Percentiles rank a stretch among this genome's conserved stretches.
Evolutionary conservation across 2,113 vertebrate genomes (phyloP).

Genomic region (Tonatia bakeri): DNA sequence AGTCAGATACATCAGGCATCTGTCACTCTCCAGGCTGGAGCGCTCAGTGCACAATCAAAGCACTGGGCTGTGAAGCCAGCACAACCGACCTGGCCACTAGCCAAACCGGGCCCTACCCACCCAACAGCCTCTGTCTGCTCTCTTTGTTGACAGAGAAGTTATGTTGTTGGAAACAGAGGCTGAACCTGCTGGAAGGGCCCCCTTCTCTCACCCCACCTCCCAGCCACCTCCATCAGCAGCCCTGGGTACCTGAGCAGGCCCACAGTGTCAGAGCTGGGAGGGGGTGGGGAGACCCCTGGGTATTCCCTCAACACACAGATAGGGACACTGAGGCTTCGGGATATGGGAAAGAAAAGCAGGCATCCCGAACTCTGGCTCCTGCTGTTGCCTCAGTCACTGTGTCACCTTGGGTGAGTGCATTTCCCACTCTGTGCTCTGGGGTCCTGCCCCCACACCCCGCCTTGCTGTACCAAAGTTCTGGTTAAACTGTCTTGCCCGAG

Average conservation of each 20-base stretch:
- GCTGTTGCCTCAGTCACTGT: not conserved
- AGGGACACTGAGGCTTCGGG: not conserved
- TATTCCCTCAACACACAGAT: not conserved
- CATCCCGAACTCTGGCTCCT: not conserved
- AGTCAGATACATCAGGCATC: not conserved
- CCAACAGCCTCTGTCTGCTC: not conserved
- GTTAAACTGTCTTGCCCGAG: not conserved
- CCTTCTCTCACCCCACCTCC: not conserved
- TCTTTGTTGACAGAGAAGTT: not conserved
- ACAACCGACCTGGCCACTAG: not conserved
- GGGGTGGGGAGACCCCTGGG: not conserved
- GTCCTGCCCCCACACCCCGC: not conserved
- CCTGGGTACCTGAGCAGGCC: not conserved
- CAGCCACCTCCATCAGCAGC: not conserved
- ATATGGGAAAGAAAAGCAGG: not conserved
- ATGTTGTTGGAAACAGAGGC: not conserved
- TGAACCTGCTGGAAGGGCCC: not conserved
- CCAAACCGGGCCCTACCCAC: not conserved
- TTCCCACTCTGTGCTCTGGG: not conserved
- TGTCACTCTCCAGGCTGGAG: not conserved
- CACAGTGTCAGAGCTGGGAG: not conserved
- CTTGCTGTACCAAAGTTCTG: not conserved
- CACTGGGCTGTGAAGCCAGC: not conserved
- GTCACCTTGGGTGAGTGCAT: not conserved
- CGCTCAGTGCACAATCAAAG: not conserved